These are phyloP conservation scores for Alloplasta piceator DNA, from an alignment of 2,888 invertebrate genomes.

Conservation along the genomic window DNA sequence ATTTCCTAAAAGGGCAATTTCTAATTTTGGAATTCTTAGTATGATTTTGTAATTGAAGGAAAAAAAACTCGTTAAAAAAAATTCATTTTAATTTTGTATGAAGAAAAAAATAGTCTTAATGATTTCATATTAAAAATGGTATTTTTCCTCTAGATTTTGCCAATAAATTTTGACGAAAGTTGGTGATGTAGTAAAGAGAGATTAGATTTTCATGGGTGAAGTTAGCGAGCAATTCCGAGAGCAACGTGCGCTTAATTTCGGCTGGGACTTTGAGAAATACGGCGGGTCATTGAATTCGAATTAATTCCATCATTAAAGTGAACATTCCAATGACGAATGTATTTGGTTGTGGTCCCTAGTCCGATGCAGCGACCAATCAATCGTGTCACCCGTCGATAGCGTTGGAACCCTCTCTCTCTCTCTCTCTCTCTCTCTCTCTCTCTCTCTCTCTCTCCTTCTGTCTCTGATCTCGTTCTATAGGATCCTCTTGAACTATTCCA, in stretches of 20 bases:
- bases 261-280: slow-evolving; percentile 16
- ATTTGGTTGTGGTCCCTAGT: slow-evolving; percentile 17
- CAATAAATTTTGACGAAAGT: too few species aligned
- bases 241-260: neutral
- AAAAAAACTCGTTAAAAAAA: too few species aligned
- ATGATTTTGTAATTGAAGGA: too few species aligned
- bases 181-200: too few species aligned
- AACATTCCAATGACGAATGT: slow-evolving; percentile 56
- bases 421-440: neutral
- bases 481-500: slow-evolving; percentile 5
- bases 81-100: too few species aligned
- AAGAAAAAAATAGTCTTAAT: too few species aligned
- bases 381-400: slow-evolving; percentile 49
- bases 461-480: neutral
- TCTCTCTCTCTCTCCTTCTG: slow-evolving; percentile 4
- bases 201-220: too few species aligned
- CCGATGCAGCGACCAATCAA: slow-evolving; percentile 55
- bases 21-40: too few species aligned
- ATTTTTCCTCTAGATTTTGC: too few species aligned
- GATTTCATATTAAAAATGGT: too few species aligned
- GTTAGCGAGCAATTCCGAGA: too few species aligned
- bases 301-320: slow-evolving; percentile 61
- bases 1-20: too few species aligned
- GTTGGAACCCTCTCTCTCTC: slow-evolving; percentile 21
- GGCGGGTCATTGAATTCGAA: slow-evolving; percentile 48